These are phyloP conservation scores for Ceratosolen fusciceps DNA, from an alignment of 1,140 invertebrate genomes.

Conservation along the genomic window DNA sequence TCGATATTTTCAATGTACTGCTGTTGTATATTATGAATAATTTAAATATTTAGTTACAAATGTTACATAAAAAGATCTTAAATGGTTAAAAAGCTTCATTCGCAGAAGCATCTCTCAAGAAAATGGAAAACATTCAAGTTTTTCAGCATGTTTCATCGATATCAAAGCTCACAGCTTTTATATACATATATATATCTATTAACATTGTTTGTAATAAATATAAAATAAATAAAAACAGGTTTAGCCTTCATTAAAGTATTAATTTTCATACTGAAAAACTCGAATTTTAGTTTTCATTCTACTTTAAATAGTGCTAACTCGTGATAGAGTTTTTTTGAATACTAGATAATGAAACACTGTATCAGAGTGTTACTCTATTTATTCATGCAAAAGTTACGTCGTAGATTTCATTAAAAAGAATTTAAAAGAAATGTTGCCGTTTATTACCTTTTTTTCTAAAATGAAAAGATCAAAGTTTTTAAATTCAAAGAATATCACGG, in stretches of 20 bases:
- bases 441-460: background rate
- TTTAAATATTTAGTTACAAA: too few relatives aligned
- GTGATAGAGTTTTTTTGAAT: constrained; percentile 19
- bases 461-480: constrained; percentile 31
- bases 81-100: constrained; percentile 13
- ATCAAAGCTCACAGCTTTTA: background rate
- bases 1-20: too few relatives aligned
- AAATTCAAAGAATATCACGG: constrained; percentile 10
- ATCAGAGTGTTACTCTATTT: constrained; percentile 64
- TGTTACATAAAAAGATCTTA: background rate
- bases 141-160: constrained; percentile 24
- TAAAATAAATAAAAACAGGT: background rate
- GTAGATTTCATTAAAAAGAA: constrained; percentile 21
- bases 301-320: constrained; percentile 14
- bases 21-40: too few relatives aligned
- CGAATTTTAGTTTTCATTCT: constrained; percentile 19
- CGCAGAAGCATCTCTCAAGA: background rate
- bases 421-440: constrained; percentile 17
- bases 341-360: constrained; percentile 54
- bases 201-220: constrained; percentile 8
- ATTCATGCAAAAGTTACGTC: constrained; percentile 50
- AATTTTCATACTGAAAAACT: constrained; percentile 40
- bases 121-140: constrained; percentile 32
- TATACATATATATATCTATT: background rate
- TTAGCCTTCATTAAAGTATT: background rate